Evolutionary conservation across 2,888 invertebrate species (phyloP).

Genomic region (Timema podura): DNA sequence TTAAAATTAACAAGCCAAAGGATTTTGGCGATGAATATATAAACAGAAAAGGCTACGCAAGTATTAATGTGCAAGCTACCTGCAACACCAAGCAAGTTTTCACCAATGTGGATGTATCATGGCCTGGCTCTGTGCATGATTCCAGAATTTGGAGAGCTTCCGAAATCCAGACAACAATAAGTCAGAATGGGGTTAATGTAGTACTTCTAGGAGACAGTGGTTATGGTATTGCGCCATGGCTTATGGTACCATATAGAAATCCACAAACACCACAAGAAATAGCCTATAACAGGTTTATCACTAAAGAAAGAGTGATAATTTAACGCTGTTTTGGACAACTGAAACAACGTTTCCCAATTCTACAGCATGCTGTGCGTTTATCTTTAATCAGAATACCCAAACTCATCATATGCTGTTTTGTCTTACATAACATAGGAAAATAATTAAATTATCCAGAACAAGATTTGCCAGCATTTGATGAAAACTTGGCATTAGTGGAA

Average conservation of each 20-base stretch:
- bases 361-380: neutral
- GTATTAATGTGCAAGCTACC: constrained; percentile 26
- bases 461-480: too few species aligned
- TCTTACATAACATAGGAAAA: neutral
- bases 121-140: constrained; percentile 29
- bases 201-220: neutral
- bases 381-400: neutral
- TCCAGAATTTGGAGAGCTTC: constrained; percentile 15
- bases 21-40: constrained; percentile 15
- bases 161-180: neutral
- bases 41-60: constrained; percentile 1
- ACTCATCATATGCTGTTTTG: neutral
- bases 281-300: neutral
- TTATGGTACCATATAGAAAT: constrained; percentile 1
- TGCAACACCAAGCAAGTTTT: constrained; percentile 25
- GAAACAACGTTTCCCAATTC: neutral
- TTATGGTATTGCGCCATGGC: constrained; percentile 11
- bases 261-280: constrained; percentile 1
- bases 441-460: neutral
- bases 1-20: neutral
- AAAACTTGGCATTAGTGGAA: too few species aligned
- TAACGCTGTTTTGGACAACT: neutral
- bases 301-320: neutral
- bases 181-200: neutral
- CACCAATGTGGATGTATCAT: constrained; percentile 21